Base-by-base conservation (phyloP, 1,140 invertebrate species). In the Pseudobourletiella spinata region DNA sequence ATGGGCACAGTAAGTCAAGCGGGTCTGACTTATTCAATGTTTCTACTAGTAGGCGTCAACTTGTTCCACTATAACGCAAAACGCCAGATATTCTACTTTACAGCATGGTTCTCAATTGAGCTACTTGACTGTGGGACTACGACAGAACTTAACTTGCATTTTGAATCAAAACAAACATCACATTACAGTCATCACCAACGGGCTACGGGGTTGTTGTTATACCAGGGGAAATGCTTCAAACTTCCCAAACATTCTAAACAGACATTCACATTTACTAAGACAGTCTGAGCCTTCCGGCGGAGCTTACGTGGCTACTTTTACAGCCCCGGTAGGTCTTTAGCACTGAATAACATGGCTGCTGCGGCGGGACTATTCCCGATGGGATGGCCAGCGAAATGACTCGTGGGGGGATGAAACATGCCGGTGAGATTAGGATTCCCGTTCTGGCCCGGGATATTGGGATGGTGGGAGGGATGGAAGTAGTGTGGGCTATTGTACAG, bases 301-400 rank as follows among this genome's bases (percentile, higher is more conserved):
- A n/a, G 32, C 32, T 11, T 39, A n/a, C n/a, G 8, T 39, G 32
- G 32, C 32, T 39, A 39, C n/a, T 44, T 30, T 48, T 59, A 59
- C 26, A 58, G 30, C 6, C 62, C 57, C 18, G 64, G 61, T 56
- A 62, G 55, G 48, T 62, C 61, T 61, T 67, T 64, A 32, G 56
- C 30, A 50, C 59, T 57, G 43, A 67, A 61, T 60, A 67, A 61
- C 61, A 67, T 67, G 61, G 65, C 65, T 35, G 65, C 57, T 46
- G 63, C 26, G 28, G 62, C 56, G n/a, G n/a, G n/a, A 59, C 59
- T 59, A 30, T 44, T 56, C 29, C 32, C 56, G 24, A 48, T 48
- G 18, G 44, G 11, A 22, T 48, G 44, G 44, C 6, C 8, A 22
- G 25, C 46, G 32, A 55, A 51, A 26, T 35, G 48, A n/a, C 6